These are phyloP conservation scores for Oophaga pumilio DNA, from an alignment of 2,113 vertebrate genomes.

Conservation along the genomic window DNA sequence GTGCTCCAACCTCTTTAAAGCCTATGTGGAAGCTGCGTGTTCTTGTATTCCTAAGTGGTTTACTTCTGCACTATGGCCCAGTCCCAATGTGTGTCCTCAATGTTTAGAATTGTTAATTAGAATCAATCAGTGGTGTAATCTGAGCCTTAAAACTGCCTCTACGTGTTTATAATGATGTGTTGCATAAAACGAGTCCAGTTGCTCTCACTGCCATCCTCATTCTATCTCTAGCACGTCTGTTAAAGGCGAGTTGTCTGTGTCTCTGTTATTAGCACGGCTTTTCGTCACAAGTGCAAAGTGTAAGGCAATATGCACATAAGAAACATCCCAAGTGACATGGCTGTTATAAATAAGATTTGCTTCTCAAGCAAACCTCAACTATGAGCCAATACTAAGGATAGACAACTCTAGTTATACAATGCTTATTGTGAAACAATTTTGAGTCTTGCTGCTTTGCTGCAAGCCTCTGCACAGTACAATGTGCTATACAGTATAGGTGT, in stretches of 20 bases:
- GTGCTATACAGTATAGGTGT: neutral
- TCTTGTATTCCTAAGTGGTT: no score
- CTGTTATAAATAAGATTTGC: neutral
- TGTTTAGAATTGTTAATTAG: no score
- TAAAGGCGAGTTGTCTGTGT: neutral
- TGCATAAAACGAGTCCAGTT: constrained; percentile 3
- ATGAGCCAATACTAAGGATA: neutral
- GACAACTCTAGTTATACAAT: neutral
- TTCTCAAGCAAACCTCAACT: neutral
- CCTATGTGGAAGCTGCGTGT: no score
- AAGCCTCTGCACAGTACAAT: neutral
- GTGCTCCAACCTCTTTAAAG: no score
- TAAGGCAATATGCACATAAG: constrained; percentile 1
- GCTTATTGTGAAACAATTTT: neutral
- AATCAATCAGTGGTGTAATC: no score
- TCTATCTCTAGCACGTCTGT: neutral
- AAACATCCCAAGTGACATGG: neutral
- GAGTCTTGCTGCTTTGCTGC: no score
- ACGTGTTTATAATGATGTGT: constrained; percentile 21
- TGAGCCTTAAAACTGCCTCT: constrained; percentile 17
- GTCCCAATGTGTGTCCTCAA: no score
- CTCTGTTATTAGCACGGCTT: constrained; percentile 25
- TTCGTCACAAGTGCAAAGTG: constrained; percentile 34
- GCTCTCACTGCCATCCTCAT: constrained; percentile 8
- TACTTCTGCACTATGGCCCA: no score